Evolutionary conservation across 2,113 vertebrate species (phyloP), one percentile per base, ranked within the genome.

Genomic region (Aviceda subcristata): DNA sequence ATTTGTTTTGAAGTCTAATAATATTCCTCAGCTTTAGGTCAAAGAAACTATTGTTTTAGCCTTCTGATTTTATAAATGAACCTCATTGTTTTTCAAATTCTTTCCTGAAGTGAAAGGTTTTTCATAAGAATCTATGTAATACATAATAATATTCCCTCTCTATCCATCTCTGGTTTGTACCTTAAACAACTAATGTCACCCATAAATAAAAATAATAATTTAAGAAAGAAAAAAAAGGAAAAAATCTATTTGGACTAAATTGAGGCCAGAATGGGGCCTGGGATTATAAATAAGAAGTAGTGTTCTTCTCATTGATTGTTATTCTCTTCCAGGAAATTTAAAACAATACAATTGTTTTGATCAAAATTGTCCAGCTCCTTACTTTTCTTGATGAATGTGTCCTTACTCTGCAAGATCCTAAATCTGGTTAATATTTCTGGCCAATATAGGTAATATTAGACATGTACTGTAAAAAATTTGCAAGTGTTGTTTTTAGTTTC

Each of bases 41-140:
- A 74, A 87, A 88, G 13, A 60, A 46, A 36, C 12, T 62, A 14
- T 22, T 75, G 6, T 1, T 71, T 63, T 48, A 53, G 4, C 4
- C 27, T 82, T 92, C 26, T 32, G 17, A 69, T 62, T 77, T 92
- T 73, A 46, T 64, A 74, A 69, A 32, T 27, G 5, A 88, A 48
- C 5, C 7, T 64, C 5, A 72, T 5, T 6, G 2, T 1, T 75
- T 79, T 67, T 60, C 4, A 7, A 6, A 0, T 22, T 39, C 87
- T 63, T 84, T 60, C 29, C 34, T 50, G 16, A 69, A 60, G 19
- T 38, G 18, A 77, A 76, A 64, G 13, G 0, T 12, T 76, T 67
- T 90, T 30, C 14, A 15, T 80, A 59, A 34, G 3, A 30, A 36
- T 34, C 50, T 57, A 5, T n/a, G 16, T 36, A 62, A 86, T 43